phyloP scores from a whole-genome alignment of 2,888 invertebrate genomes.

The Drosophila stalkeri region DNA sequence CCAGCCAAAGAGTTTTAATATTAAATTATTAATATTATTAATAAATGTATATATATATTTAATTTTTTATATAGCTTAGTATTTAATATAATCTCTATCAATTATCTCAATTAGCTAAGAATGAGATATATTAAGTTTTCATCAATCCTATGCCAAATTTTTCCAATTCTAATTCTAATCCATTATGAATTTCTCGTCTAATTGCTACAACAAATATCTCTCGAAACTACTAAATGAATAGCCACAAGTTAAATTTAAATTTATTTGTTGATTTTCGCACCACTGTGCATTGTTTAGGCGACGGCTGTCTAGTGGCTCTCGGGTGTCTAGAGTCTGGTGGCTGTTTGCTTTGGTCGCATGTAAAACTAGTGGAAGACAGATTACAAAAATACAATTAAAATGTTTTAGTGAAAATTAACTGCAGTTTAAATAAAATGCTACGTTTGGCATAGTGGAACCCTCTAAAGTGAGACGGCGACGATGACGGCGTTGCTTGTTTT shows the following conservation, averaged over 20 bases:
- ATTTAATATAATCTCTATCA: too few relatives aligned
- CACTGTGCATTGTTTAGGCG: slow-evolving; percentile 36
- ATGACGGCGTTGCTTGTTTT: slow-evolving; percentile 56
- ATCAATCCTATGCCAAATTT: too few relatives aligned
- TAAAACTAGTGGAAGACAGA: slow-evolving; percentile 75
- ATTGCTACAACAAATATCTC: background rate
- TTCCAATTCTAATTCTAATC: too few relatives aligned
- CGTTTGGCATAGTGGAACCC: slow-evolving; percentile 52
- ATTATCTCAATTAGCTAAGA: too few relatives aligned
- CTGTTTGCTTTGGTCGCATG: slow-evolving; percentile 50
- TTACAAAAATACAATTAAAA: slow-evolving; percentile 81
- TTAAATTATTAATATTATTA: too few relatives aligned
- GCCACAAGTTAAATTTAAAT: background rate
- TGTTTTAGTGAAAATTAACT: slow-evolving; percentile 81
- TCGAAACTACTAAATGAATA: background rate
- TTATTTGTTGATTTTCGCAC: slow-evolving; percentile 6
- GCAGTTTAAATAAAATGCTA: slow-evolving; percentile 80
- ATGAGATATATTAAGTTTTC: too few relatives aligned
- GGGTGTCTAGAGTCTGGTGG: slow-evolving; percentile 6
- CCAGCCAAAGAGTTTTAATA: background rate
- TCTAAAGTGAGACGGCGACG: slow-evolving; percentile 25
- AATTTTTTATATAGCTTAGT: too few relatives aligned
- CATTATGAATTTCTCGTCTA: background rate
- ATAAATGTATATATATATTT: too few relatives aligned
- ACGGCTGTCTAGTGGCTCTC: background rate